Evolutionary conservation across 2,113 vertebrate species (phyloP), one percentile per base, ranked within the genome.

Genomic region (Verasper variegatus): DNA sequence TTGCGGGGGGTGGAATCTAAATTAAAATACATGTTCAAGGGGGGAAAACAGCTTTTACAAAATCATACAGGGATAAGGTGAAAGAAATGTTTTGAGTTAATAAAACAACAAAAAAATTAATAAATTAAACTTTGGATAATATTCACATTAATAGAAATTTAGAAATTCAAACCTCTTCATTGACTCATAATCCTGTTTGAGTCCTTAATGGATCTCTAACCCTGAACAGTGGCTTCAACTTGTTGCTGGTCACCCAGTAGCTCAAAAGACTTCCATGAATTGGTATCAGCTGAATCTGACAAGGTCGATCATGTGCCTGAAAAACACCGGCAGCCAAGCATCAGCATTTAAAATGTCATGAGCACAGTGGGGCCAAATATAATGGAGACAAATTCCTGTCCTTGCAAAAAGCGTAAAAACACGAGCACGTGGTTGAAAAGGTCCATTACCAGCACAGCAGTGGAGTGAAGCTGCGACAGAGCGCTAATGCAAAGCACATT

Each of bases 401-500:
- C 64, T 37, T 56, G 35, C 52, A 42, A 64, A 60, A 72, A 23
- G 24, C 52, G 66, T 23, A 59, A 58, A 24, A 24, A 76, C 52
- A 74, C 54, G 68, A 82, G 68, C 65, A 74, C 4, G 18, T 68
- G 65, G 68, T n/a, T 42, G 23, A 54, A 76, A 82, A 78, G 66
- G 60, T 78, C 66, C 68, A 76, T 71, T 68, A 64, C 69, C 54
- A 55, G 57, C 8, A 1, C 37, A 67, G 62, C 18, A 60, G 62
- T 40, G 3, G 35, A 70, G 76, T n/a, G 68, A 67, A 78, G 23
- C 23, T 14, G 69, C 69, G 45, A 63, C 54, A 13, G 15, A 58
- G 73, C 35, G 51, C 64, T 71, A 52, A 74, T 82, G 65, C 51
- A 66, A 78, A 87, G 69, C 84, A 81, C 49, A 58, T 74, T 59